Conservation (phyloP, 1,140 invertebrate genomes). For the Caenorhabditis remanei region DNA sequence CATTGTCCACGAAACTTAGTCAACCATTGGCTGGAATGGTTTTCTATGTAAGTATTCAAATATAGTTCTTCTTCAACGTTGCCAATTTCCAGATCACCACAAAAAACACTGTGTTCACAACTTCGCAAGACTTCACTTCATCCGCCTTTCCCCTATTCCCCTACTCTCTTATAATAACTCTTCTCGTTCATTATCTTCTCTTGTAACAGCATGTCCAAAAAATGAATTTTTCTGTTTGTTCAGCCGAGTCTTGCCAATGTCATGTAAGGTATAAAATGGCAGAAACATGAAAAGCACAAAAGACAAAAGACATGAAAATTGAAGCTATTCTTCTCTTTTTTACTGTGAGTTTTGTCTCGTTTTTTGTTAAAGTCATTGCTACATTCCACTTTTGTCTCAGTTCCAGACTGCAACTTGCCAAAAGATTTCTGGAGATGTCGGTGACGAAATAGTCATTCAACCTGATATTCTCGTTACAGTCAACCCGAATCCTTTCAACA, state of each 20-base stretch:
- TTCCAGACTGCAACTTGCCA: background rate
- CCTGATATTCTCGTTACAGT: background rate
- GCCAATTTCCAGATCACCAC: conserved; percentile 10
- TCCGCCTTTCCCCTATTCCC: background rate
- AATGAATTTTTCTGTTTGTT: conserved; percentile 5
- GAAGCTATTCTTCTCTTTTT: background rate
- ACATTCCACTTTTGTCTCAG: too few species aligned
- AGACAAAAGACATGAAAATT: background rate
- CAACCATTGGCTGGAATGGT: conserved; percentile 15
- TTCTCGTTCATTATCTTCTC: background rate
- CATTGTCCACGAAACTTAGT: background rate
- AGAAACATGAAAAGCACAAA: background rate
- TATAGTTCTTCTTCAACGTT: background rate
- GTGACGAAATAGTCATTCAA: background rate
- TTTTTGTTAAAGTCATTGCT: background rate
- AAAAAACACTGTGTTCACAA: conserved; percentile 41
- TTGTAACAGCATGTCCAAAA: background rate
- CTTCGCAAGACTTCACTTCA: conserved; percentile 3
- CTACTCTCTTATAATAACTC: background rate
- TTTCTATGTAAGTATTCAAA: conserved; percentile 17
- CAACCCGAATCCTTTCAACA: background rate
- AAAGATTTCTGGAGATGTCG: conserved; percentile 1
- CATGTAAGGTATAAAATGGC: background rate
- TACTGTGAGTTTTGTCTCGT: background rate
- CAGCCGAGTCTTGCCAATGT: too few species aligned